These are phyloP conservation scores for Catonia carolina DNA, from an alignment of 2,888 invertebrate species.

Conservation along the genomic window DNA sequence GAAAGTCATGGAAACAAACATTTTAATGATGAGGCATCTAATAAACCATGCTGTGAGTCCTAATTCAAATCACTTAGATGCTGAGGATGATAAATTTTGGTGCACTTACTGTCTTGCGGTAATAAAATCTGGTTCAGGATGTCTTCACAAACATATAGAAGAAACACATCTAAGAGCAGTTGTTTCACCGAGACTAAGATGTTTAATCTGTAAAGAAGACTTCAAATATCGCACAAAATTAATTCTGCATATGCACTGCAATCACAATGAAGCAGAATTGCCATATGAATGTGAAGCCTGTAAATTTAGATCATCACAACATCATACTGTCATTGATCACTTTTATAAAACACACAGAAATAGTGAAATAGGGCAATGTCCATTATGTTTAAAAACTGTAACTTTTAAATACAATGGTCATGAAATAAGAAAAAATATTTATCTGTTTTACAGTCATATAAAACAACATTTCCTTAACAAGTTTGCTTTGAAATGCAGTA, in stretches of 20 bases:
- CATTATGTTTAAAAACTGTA: conserved; percentile 69
- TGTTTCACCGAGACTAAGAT: conserved; percentile 39
- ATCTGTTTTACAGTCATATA: conserved; percentile 37
- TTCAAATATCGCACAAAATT: conserved; percentile 39
- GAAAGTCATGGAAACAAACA: conserved; percentile 48
- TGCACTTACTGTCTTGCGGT: conserved; percentile 63
- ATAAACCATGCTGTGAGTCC: conserved; percentile 56
- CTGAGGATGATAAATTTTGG: conserved; percentile 37
- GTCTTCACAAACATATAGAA: conserved; percentile 53
- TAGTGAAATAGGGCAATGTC: conserved; percentile 66
- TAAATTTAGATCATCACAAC: conserved; percentile 73
- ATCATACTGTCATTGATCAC: conserved; percentile 73
- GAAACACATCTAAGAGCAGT: too few relatives aligned
- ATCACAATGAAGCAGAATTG: conserved; percentile 77
- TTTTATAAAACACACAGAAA: conserved; percentile 63
- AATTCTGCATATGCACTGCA: conserved; percentile 69
- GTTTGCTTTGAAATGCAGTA: conserved; percentile 57
- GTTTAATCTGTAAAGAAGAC: conserved; percentile 53
- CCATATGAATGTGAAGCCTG: conserved; percentile 83
- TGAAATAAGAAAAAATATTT: conserved; percentile 34
- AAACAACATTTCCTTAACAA: conserved; percentile 54
- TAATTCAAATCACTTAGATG: conserved; percentile 18
- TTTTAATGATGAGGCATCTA: conserved; percentile 64
- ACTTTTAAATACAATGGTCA: conserved; percentile 31
- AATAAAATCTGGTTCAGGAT: conserved; percentile 29